These are phyloP conservation scores for Mylabris phalerata DNA, from an alignment of 1,140 invertebrate genomes.

Conservation along the genomic window DNA sequence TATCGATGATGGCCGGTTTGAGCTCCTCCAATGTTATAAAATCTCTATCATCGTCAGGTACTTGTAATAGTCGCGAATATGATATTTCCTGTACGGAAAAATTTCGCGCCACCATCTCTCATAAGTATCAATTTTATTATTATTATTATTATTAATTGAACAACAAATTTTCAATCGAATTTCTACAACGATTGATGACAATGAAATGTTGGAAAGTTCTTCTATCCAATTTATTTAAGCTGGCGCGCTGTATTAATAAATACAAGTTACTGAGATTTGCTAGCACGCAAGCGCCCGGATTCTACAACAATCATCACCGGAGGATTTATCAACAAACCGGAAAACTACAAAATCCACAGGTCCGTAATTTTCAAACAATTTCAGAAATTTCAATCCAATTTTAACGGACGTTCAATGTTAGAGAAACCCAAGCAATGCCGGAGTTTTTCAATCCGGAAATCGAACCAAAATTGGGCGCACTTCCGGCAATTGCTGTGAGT, in stretches of 20 bases:
- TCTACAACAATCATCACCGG: too few relatives aligned
- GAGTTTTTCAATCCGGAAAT: too few relatives aligned
- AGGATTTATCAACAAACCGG: too few relatives aligned
- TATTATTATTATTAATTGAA: not conserved
- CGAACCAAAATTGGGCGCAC: too few relatives aligned
- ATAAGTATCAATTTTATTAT: not conserved
- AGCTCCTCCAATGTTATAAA: conserved; percentile 38
- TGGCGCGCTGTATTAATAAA: conserved; percentile 6
- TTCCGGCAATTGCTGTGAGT: too few relatives aligned
- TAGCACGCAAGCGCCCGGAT: conserved; percentile 11
- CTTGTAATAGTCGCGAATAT: conserved; percentile 35
- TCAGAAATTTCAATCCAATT: too few relatives aligned
- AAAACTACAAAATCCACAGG: too few relatives aligned
- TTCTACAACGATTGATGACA: conserved; percentile 3
- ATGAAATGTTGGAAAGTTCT: conserved; percentile 15
- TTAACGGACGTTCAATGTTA: too few relatives aligned
- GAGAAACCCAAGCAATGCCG: too few relatives aligned
- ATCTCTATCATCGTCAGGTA: conserved; percentile 29
- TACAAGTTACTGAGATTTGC: conserved; percentile 7
- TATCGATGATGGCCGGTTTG: conserved; percentile 23
- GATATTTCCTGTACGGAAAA: conserved; percentile 35
- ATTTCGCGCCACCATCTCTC: conserved; percentile 33
- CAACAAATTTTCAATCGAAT: not conserved
- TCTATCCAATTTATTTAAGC: conserved; percentile 15
- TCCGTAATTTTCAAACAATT: too few relatives aligned